Percentiles rank a stretch among this genome's conserved stretches.
phyloP scores from a whole-genome alignment of 1,140 invertebrate species.

The Coptotermes formosanus region DNA sequence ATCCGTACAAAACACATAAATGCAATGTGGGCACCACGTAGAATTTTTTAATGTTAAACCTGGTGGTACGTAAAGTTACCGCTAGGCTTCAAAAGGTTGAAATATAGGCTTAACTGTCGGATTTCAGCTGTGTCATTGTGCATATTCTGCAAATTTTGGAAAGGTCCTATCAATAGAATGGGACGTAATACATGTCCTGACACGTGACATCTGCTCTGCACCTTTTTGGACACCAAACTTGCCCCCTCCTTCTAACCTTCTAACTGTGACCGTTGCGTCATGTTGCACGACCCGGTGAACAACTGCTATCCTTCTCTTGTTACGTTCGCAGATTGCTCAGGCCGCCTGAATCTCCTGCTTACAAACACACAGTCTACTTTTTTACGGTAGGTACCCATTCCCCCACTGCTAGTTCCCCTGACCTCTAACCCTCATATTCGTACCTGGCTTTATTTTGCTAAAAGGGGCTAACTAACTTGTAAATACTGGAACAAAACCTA shows the following conservation, averaged over 20 bases:
- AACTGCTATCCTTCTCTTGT: background rate
- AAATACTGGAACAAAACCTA: background rate
- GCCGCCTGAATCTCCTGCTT: background rate
- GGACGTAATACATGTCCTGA: background rate
- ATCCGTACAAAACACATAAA: no score
- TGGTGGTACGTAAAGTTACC: no score
- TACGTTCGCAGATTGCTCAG: background rate
- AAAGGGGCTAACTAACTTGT: background rate
- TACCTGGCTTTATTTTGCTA: background rate
- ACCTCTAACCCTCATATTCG: background rate
- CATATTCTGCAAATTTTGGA: background rate
- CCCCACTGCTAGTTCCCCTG: background rate
- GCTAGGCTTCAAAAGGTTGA: no score
- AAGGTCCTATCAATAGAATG: background rate
- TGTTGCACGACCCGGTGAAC: conserved; percentile 24
- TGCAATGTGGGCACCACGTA: no score
- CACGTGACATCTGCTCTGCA: conserved; percentile 23
- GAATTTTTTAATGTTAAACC: no score
- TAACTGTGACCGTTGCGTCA: conserved; percentile 28
- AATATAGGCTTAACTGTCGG: no score
- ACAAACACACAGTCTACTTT: background rate
- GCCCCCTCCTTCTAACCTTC: background rate
- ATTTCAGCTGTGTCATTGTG: background rate
- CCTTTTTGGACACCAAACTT: background rate
- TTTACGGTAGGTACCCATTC: background rate